Conservation (phyloP, 2,888 invertebrate species). For the Amphipoea oculea region DNA sequence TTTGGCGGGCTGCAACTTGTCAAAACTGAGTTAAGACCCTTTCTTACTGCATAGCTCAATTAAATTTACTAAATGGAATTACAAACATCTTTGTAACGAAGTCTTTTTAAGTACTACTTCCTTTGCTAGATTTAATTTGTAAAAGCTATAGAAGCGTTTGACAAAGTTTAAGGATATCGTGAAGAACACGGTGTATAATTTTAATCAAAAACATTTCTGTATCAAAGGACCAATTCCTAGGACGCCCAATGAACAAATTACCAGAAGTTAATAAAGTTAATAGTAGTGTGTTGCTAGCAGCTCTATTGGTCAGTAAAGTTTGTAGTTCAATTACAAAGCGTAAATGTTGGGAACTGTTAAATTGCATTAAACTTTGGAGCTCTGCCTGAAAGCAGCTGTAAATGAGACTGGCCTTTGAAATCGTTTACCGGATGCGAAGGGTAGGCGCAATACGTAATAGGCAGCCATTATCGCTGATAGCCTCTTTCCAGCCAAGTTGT, state of each 20-base stretch:
- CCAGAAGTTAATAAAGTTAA: constrained; percentile 26
- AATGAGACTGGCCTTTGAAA: constrained; percentile 50
- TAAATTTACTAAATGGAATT: too few relatives aligned
- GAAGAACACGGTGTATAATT: not conserved
- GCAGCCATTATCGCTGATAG: constrained; percentile 44
- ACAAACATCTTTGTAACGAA: too few relatives aligned
- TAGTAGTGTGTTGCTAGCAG: constrained; percentile 26
- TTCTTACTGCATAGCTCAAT: too few relatives aligned
- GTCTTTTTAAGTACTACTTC: too few relatives aligned
- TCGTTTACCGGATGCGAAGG: constrained; percentile 38
- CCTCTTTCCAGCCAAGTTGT: constrained; percentile 32
- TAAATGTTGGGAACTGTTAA: constrained; percentile 54
- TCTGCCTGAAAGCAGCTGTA: constrained; percentile 35
- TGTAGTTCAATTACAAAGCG: constrained; percentile 52
- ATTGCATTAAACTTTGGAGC: constrained; percentile 55
- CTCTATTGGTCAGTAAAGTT: constrained; percentile 20
- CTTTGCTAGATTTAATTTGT: too few relatives aligned
- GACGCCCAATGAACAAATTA: constrained; percentile 18
- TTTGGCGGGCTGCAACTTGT: too few relatives aligned
- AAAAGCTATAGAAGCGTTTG: too few relatives aligned
- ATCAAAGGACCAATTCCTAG: constrained; percentile 9
- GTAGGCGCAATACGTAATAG: constrained; percentile 47
- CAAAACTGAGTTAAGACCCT: too few relatives aligned
- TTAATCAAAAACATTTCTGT: constrained; percentile 1
- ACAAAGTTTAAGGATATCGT: too few relatives aligned